Percentiles rank a stretch among this genome's conserved stretches.
phyloP scores from a whole-genome alignment of 2,113 vertebrate genomes.

The Bos indicus region DNA sequence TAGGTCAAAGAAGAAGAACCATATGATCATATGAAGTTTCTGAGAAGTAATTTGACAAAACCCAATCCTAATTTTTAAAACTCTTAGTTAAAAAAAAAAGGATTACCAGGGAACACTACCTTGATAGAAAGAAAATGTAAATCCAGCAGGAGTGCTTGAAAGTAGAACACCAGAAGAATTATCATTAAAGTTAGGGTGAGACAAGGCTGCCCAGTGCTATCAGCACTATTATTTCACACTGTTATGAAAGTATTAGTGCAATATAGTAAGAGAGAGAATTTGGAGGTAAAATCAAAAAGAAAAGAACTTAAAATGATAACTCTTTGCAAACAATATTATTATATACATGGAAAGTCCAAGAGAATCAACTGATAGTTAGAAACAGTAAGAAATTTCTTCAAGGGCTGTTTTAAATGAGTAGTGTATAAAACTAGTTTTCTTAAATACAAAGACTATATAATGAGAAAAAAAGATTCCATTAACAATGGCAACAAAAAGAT shows the following conservation, averaged over 20 bases:
- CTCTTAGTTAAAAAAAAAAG: neutral
- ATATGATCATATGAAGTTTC: neutral
- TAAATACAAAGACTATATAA: neutral
- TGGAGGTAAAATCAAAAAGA: neutral
- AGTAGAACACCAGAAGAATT: neutral
- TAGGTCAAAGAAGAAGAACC: neutral
- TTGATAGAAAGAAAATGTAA: neutral
- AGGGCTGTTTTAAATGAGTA: neutral
- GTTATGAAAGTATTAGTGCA: neutral
- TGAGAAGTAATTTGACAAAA: neutral
- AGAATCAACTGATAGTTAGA: neutral
- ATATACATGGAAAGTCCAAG: neutral
- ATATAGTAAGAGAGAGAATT: neutral
- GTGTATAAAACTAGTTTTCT: neutral
- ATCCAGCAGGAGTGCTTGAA: neutral
- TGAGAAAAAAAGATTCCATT: neutral
- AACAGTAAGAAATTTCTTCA: neutral
- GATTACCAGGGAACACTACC: neutral
- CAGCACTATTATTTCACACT: neutral
- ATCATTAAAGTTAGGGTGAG: neutral
- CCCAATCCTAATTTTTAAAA: neutral
- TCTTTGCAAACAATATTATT: neutral
- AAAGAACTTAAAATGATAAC: neutral
- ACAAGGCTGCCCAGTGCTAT: neutral
- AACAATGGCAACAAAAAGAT: neutral